Base-by-base conservation (phyloP, 2,888 invertebrate genomes). In the Dicyrtomina minuta region DNA sequence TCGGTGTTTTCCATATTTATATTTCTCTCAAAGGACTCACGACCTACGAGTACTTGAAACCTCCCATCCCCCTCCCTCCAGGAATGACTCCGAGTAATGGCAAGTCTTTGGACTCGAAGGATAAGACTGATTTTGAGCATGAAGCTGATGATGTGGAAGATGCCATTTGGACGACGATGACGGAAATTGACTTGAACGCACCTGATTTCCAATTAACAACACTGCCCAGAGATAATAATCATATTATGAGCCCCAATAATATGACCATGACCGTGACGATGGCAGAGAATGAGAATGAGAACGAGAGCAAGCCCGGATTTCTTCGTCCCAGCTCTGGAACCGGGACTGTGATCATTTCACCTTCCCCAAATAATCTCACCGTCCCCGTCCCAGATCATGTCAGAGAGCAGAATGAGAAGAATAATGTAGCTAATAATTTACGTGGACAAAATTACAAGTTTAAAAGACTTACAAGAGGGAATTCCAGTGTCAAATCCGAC, bases 1-100 rank as follows among this genome's bases (percentile, higher is more conserved):
- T 94, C 65, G 91, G 90, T 81, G 90, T 91, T 83, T 94, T 94
- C 82, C 93, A 94, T 82, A 87, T 91, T 71, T 93, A 93, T 82
- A 92, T 94, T 80, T 89, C 89, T 2, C 87, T 89, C 77, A 83
- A 92, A 79, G 93, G 93, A 1, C 84, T 93, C 55, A 93, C 94
- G 22, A 95, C 94, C 0, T 95, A 93, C 83, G 94, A 94, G 81
- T 94, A 93, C 82, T 91, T 94, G 66, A 83, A 87, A 41, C 79
- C 79, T 8, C 75, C 67, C 12, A 20, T 53, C n/a, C 68, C 70
- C 43, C 17, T 41, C 17, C 24, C 66, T n/a, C 27, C 17, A 26
- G 43, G n/a, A 20, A 22, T 33, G 51, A 33, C 33, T 3, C 33
- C 3, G 33, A 33, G 15, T 41, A 39, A 58, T 41, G 55, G 44